Base-by-base conservation (phyloP, 2,888 invertebrate species). In the Chelonus formosanus region DNA sequence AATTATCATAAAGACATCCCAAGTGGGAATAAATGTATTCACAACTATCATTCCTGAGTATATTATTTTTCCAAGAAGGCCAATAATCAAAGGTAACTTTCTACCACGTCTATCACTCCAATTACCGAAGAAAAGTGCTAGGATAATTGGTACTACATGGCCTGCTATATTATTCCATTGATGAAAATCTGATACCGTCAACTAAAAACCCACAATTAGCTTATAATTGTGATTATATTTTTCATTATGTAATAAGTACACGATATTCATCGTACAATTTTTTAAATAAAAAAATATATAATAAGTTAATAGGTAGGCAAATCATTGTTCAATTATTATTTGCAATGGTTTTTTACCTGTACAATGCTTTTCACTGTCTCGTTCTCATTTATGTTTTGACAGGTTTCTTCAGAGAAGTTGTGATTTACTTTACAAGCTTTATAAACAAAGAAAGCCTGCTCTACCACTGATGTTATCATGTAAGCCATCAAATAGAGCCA, bases 401-500 rank as follows among this genome's bases (percentile, higher is more conserved):
- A 94, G 44, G 92, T 87, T 47, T 91, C 89, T 57, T 86, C 85
- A 59, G 89, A 88, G 68, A 89, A 90, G 1, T 90, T 89, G 68
- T 92, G 90, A 80, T 94, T 91, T 0, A 92, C 90, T 0, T 87
- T 86, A 74, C 94, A 95, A 0, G 94, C 90, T 85, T 92, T 91
- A 77, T 92, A 87, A 2, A 93, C 86, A 78, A 92, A 93, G 76
- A 93, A 92, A 36, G 91, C 89, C 79, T 93, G 92, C 76, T 94
- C 93, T 43, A 92, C 88, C 0, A 94, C 93, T 67, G 89, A 89
- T 3, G 94, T 94, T 59, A 90, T 87, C 92, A 93, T 93, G 76
- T 89, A 92, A 1, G 94, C 93, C 87, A 94, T 89, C 94, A 96
- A 95, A 79, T 94, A 96, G 2, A 95, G 85, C 80, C 95, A 92